Evolutionary conservation across 2,888 invertebrate genomes (phyloP), one percentile per base, ranked within the genome.

Genomic region (Lasioglossum oenotherae): DNA sequence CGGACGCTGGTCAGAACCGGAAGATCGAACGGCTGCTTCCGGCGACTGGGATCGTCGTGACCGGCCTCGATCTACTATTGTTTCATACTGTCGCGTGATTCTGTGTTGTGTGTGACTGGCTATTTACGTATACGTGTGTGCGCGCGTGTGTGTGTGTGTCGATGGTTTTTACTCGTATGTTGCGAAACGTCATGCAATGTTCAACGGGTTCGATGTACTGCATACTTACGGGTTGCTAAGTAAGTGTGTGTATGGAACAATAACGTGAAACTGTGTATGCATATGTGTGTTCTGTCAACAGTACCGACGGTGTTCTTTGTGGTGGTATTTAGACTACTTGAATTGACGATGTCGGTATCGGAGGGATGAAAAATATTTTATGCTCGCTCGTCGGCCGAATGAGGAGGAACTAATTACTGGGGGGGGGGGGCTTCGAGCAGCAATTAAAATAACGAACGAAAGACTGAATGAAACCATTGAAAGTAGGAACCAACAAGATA

Each of bases 271-370:
- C 23, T 74, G 35, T 16, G 49, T 74, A 38, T 72, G 44, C 60
- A 41, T 76, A 27, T 60, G 35, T 16, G 67, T 35, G 35, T 38
- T 38, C 12, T 23, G 67, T 69, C 31, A 64, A 64, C 64, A 64
- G 64, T 64, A 64, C 64, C 64, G 64, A 31, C 16, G 64, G 31
- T 31, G 31, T 35, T 23, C 19, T 38, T 23, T 69, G 67, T 19
- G 67, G 23, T 23, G 38, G 35, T 69, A 38, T 69, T 87, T 85
- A 79, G 75, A 84, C 86, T 90, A 89, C 91, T 91, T 92, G 91
- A 92, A 92, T 90, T 92, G 91, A 92, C 91, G 91, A 92, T 91
- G 91, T 90, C 53, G 86, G 41, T 85, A 88, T 80, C 82, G 76
- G 82, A 16, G 81, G 76, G 78, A 77, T 80, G 79, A 69, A 84